Evolutionary conservation across 1,140 invertebrate genomes (phyloP).

Genomic region (Papilio polyxenes): DNA sequence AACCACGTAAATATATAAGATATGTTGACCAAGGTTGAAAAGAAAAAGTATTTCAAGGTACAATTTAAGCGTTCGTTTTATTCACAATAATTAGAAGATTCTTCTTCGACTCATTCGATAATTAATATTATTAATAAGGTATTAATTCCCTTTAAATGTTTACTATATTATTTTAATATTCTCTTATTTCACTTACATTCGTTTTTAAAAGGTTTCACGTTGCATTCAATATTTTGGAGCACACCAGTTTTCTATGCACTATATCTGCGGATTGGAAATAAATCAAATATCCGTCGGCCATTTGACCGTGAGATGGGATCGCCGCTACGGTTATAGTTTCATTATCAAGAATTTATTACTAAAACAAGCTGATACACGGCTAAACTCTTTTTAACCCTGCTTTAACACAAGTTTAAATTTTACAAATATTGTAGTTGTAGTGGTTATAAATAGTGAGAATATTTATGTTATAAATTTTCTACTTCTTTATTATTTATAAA

Average conservation of each 20-base stretch:
- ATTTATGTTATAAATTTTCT: too few relatives aligned
- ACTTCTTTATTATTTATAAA: background rate
- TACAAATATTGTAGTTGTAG: too few relatives aligned
- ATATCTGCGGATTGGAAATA: constrained; percentile 71
- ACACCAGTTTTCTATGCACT: constrained; percentile 48
- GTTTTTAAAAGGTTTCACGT: constrained; percentile 10
- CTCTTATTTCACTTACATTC: background rate
- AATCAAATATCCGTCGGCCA: constrained; percentile 77
- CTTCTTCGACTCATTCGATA: too few relatives aligned
- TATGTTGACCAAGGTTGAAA: too few relatives aligned
- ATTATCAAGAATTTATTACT: constrained; percentile 28
- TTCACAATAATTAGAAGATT: too few relatives aligned
- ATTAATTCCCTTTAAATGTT: background rate
- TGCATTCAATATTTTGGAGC: constrained; percentile 55
- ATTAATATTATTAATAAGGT: too few relatives aligned
- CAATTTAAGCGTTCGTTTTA: too few relatives aligned
- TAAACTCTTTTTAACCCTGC: background rate
- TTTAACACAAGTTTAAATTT: too few relatives aligned
- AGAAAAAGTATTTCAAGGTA: too few relatives aligned
- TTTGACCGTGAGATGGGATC: constrained; percentile 75
- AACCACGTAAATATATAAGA: too few relatives aligned
- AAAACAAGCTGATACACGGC: background rate
- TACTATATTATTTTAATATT: background rate
- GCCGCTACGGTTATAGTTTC: constrained; percentile 64
- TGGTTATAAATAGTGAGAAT: too few relatives aligned